Conservation (phyloP, 2,888 invertebrate species). For the Aproaerema taeniolella region DNA sequence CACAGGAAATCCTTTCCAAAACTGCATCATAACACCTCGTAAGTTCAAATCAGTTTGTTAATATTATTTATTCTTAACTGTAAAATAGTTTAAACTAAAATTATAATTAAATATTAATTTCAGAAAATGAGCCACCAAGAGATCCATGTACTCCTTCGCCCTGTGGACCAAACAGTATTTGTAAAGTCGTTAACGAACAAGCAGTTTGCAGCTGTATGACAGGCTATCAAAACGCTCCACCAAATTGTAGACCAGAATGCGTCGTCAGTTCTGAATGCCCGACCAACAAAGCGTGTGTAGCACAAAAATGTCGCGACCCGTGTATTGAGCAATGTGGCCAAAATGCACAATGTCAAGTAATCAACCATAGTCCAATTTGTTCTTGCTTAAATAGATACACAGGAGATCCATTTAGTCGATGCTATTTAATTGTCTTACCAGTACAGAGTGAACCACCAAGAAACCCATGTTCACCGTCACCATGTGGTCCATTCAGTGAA, state of each 20-base stretch:
- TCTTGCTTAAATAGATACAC: conserved; percentile 78
- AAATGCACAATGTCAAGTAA: conserved; percentile 84
- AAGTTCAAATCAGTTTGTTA: conserved; percentile 22
- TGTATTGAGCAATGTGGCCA: conserved; percentile 85
- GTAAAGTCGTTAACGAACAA: conserved; percentile 83
- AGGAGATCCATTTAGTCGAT: conserved; percentile 82
- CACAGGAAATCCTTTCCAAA: conserved; percentile 79
- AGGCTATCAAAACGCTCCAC: conserved; percentile 80
- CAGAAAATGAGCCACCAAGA: conserved; percentile 44
- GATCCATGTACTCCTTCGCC: conserved; percentile 87
- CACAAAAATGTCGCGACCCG: conserved; percentile 83
- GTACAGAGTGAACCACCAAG: conserved; percentile 36
- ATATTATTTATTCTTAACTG: background rate
- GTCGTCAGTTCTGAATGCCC: conserved; percentile 84
- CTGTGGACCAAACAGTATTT: conserved; percentile 90
- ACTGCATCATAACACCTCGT: conserved; percentile 50
- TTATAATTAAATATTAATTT: conserved; percentile 18
- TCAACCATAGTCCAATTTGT: conserved; percentile 85
- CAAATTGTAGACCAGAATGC: conserved; percentile 85
- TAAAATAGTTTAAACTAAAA: background rate
- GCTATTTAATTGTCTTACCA: conserved; percentile 50
- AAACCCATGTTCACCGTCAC: conserved; percentile 80
- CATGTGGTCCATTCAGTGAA: conserved; percentile 82
- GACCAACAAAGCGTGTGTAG: conserved; percentile 80
- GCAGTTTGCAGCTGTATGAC: conserved; percentile 84